These are phyloP conservation scores for Hydrolagus colliei DNA, from an alignment of 2,797 vertebrate species.

Conservation along the genomic window DNA sequence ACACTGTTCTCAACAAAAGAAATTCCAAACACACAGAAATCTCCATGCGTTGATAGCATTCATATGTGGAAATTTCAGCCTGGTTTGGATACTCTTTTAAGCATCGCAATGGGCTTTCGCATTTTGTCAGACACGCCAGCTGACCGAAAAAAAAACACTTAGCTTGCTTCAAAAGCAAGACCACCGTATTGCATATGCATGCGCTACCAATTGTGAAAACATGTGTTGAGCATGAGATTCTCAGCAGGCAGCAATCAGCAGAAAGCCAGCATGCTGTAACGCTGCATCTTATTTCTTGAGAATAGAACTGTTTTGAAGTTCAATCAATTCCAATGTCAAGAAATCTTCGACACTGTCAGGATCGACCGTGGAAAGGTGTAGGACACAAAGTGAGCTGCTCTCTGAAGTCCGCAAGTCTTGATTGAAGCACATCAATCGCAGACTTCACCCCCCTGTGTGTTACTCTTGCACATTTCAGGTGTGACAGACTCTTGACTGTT, in stretches of 20 bases:
- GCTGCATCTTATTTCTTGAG: background rate
- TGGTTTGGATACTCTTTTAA: too few relatives aligned
- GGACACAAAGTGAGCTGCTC: background rate
- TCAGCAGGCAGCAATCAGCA: background rate
- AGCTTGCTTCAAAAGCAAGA: background rate
- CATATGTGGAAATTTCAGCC: too few relatives aligned
- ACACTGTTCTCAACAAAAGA: too few relatives aligned
- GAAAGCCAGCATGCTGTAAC: background rate
- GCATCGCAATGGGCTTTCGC: too few relatives aligned
- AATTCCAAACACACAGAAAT: too few relatives aligned
- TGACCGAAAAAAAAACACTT: too few relatives aligned
- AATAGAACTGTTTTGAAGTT: background rate
- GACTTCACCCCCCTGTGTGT: background rate
- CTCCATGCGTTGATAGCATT: too few relatives aligned
- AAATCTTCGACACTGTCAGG: background rate
- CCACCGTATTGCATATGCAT: background rate
- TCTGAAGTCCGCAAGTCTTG: background rate
- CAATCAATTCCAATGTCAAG: conserved; percentile 1
- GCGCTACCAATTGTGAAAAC: background rate
- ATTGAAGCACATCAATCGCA: background rate
- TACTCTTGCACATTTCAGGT: background rate
- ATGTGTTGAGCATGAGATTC: background rate
- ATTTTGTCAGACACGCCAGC: too few relatives aligned
- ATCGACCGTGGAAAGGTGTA: background rate
- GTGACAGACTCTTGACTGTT: background rate